These are phyloP conservation scores for Holothuria glaberrima DNA, from an alignment of 35 echinoderm and acorn worm genomes.

Conservation along the genomic window DNA sequence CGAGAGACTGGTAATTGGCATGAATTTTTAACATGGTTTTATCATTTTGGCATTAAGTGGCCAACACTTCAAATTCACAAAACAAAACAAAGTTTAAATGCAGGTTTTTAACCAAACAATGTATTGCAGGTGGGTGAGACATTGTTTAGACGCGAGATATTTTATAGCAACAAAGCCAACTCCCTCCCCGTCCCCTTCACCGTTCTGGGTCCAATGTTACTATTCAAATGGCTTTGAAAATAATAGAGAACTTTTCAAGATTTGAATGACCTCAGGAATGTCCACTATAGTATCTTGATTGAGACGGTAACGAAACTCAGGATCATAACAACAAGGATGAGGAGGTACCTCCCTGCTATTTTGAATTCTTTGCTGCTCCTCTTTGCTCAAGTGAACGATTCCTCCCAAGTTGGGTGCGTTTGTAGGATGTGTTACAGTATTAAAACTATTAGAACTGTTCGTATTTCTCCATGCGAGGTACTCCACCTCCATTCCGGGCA, in stretches of 20 bases:
- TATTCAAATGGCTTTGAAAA: too few species aligned
- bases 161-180: too few species aligned
- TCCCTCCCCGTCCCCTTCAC: too few species aligned
- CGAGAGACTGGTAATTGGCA: too few species aligned
- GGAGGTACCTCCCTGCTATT: conserved; percentile 72
- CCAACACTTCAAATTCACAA: too few species aligned
- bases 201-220: too few species aligned
- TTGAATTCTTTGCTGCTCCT: conserved; percentile 68
- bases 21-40: too few species aligned
- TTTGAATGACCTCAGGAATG: conserved; percentile 48
- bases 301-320: conserved; percentile 76
- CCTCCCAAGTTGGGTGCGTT: conserved; percentile 41
- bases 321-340: conserved; percentile 88
- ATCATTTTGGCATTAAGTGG: too few species aligned
- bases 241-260: not conserved
- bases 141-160: too few species aligned
- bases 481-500: conserved; percentile 66
- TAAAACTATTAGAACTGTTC: conserved; percentile 16
- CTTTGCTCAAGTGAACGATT: conserved; percentile 29
- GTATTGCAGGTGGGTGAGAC: too few species aligned
- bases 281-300: conserved; percentile 93
- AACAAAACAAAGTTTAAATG: too few species aligned
- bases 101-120: too few species aligned
- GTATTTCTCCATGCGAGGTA: conserved; percentile 83
- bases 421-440: conserved; percentile 34